phyloP scores from a whole-genome alignment of 92 coral and sea anemone species.

The Meandrina meandrites region DNA sequence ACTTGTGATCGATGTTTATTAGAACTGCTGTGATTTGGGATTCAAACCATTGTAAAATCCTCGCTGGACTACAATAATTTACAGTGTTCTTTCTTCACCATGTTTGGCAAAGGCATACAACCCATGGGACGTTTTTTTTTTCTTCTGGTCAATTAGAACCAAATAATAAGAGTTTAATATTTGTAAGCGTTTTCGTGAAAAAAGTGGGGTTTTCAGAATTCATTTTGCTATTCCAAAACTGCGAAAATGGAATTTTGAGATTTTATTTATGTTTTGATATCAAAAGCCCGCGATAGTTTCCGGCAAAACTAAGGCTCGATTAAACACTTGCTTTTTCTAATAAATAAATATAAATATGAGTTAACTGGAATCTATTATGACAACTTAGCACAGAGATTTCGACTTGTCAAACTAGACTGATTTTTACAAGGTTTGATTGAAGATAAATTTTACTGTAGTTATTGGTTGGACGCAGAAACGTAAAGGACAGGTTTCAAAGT shows the following conservation, averaged over 20 bases:
- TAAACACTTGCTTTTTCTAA: too few species aligned
- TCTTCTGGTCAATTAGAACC: not conserved
- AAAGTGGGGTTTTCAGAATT: not conserved
- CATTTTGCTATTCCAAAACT: not conserved
- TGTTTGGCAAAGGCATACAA: not conserved
- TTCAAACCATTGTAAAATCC: not conserved
- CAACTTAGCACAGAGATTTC: not conserved
- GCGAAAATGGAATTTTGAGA: not conserved
- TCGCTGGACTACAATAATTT: not conserved
- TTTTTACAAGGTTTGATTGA: not conserved
- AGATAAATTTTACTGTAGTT: not conserved
- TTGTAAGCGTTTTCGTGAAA: not conserved
- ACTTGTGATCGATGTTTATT: not conserved
- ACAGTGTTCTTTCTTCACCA: not conserved
- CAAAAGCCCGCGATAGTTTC: not conserved
- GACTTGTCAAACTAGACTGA: not conserved
- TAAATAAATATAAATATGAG: too few species aligned
- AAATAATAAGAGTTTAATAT: not conserved
- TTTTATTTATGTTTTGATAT: not conserved
- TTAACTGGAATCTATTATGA: not conserved
- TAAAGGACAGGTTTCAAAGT: not conserved
- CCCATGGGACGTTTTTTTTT: not conserved
- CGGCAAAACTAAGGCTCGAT: not conserved
- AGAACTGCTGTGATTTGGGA: not conserved
- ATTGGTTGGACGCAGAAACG: not conserved